Evolutionary conservation across 2,797 vertebrate species (phyloP).

Genomic region (Mus minutoides): DNA sequence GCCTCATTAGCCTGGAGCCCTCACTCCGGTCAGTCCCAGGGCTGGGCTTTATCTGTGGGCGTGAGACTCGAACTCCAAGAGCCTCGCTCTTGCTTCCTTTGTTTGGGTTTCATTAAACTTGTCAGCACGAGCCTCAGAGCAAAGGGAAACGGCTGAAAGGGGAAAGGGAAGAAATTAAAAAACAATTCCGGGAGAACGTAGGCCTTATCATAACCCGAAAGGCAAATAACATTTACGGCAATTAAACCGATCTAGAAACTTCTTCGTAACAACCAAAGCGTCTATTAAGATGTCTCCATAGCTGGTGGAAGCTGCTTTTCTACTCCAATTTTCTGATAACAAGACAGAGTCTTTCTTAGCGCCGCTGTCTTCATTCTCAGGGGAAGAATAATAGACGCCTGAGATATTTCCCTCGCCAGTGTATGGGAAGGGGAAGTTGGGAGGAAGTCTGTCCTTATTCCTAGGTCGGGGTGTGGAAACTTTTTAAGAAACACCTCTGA

Average conservation of each 20-base stretch:
- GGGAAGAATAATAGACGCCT: constrained; percentile 12
- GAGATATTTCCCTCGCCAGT: background rate
- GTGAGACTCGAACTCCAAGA: constrained; percentile 59
- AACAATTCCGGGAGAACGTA: background rate
- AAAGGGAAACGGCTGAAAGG: constrained; percentile 26
- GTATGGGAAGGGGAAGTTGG: background rate
- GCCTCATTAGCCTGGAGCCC: background rate
- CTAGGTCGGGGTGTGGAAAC: background rate
- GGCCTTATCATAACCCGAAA: constrained; percentile 75
- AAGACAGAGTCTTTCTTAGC: constrained; percentile 42
- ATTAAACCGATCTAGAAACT: constrained; percentile 80
- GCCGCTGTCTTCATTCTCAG: background rate
- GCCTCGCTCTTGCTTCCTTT: constrained; percentile 55
- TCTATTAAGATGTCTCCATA: constrained; percentile 80
- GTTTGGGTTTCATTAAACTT: constrained; percentile 75
- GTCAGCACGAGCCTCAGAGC: constrained; percentile 33
- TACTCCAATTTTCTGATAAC: constrained; percentile 79
- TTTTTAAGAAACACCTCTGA: background rate
- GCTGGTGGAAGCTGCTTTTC: constrained; percentile 65
- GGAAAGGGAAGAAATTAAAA: rapidly evolving
- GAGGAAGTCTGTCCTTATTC: background rate
- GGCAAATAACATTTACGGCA: constrained; percentile 78
- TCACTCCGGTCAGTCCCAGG: constrained; percentile 10
- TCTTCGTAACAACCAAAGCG: constrained; percentile 78
- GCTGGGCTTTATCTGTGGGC: background rate